Evolutionary conservation across 2,113 vertebrate genomes (phyloP), one percentile per base, ranked within the genome.

Genomic region (Phoenicopterus ruber): DNA sequence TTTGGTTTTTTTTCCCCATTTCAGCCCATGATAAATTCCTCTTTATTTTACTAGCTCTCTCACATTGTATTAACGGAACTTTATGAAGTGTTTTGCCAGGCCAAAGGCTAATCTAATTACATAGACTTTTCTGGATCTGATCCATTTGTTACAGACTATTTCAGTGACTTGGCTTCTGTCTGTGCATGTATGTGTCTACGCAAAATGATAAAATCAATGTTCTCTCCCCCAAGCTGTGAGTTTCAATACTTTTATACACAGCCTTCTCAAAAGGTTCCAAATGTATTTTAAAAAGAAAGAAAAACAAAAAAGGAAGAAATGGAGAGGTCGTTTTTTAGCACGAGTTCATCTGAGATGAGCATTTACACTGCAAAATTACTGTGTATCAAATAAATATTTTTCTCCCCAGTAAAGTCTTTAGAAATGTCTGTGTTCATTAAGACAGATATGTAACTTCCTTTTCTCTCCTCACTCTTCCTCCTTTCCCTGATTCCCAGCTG

Each of bases 101-200:
- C 55, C 93, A 97, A 97, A 96, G 91, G 87, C 70, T 97, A 97
- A 97, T 97, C 87, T 97, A 97, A 96, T 96, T 97, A 95, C 67
- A 91, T 24, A 71, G 89, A 65, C 63, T 91, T 94, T 96, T 96
- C 95, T 94, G 94, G 89, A 94, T 93, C 82, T 70, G 72, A 96
- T 97, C 88, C 54, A 79, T 97, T 96, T 93, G 63, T 94, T 92
- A 91, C 73, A 95, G 69, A 81, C 47, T 90, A 38, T 93, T 96
- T 81, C 82, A 96, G 55, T 59, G 76, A 70, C 65, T 92, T 87
- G 50, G 71, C 54, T 94, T 95, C 94, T 94, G 88, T 82, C 61
- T 94, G 62, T 63, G 54, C 12, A 67, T 82, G 18, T 50, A 59
- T 58, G 17, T 31, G 61, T 74, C 88, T 91, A 78, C 18, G 90